Evolutionary conservation across 2,888 invertebrate genomes (phyloP).

Genomic region (Pristionchus entomophagus): DNA sequence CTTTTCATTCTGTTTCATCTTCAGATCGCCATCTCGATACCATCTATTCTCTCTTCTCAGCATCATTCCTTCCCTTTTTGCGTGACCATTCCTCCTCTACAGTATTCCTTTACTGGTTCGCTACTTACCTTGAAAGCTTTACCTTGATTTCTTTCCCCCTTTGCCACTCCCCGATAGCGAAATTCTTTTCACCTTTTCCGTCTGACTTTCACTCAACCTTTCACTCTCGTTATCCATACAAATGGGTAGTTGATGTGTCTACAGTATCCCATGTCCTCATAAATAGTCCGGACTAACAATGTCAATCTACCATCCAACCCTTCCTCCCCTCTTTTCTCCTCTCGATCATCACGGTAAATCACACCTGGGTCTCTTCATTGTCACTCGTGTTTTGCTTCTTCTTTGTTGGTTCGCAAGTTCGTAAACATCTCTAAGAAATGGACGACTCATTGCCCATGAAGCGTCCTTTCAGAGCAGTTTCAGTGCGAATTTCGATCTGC

Average conservation of each 20-base stretch:
- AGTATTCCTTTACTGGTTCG: not conserved
- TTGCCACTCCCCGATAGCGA: not conserved
- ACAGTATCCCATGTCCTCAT: not conserved
- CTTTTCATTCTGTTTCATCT: not conserved
- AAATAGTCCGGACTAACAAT: not conserved
- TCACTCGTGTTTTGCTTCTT: not conserved
- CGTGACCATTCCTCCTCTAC: not conserved
- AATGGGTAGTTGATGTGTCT: not conserved
- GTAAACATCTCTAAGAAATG: constrained; percentile 22
- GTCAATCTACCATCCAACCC: no score
- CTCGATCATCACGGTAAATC: not conserved
- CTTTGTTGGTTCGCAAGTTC: constrained; percentile 23
- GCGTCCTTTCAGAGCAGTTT: not conserved
- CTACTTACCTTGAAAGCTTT: constrained; percentile 37
- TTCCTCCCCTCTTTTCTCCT: not conserved
- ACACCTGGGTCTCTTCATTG: constrained; percentile 34
- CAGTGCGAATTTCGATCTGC: not conserved
- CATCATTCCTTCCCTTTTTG: not conserved
- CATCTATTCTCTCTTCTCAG: not conserved
- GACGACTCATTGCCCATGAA: not conserved
- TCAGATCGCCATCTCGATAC: constrained; percentile 16
- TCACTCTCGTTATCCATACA: constrained; percentile 4
- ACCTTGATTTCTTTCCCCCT: constrained; percentile 29
- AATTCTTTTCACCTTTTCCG: constrained; percentile 14
- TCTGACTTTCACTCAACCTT: not conserved